These are phyloP conservation scores for Rhogogaster chlorosoma DNA, from an alignment of 2,888 invertebrate genomes.

Conservation along the genomic window DNA sequence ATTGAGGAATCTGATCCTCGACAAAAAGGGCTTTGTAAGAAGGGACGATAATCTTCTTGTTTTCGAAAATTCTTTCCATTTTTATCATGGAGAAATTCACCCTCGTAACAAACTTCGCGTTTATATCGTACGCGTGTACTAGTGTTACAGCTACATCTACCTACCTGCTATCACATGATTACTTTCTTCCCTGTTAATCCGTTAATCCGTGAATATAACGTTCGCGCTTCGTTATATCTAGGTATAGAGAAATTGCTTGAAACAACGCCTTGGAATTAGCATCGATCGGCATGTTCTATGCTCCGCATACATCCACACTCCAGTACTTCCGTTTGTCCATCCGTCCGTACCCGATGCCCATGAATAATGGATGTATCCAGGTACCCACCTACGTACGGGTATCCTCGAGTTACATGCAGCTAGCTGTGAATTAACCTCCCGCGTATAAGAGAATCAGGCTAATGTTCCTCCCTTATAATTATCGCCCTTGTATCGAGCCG, in stretches of 20 bases:
- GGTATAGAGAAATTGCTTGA: conserved; percentile 16
- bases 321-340: conserved; percentile 45
- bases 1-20: background rate
- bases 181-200: background rate
- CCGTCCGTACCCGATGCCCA: conserved; percentile 37
- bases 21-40: background rate
- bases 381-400: background rate
- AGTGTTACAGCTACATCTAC: background rate
- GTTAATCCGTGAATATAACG: conserved; percentile 11
- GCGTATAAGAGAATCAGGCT: background rate
- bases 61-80: background rate
- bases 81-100: background rate
- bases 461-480: background rate
- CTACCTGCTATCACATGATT: background rate
- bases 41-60: conserved; percentile 12
- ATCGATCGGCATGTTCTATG: conserved; percentile 42
- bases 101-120: background rate
- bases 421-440: background rate
- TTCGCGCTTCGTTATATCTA: conserved; percentile 9
- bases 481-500: background rate
- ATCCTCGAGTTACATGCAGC: background rate
- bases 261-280: conserved; percentile 42
- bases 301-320: conserved; percentile 5
- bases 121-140: background rate
- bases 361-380: conserved; percentile 44